phyloP scores from a whole-genome alignment of 2,888 invertebrate genomes.

The Hololepta plana region DNA sequence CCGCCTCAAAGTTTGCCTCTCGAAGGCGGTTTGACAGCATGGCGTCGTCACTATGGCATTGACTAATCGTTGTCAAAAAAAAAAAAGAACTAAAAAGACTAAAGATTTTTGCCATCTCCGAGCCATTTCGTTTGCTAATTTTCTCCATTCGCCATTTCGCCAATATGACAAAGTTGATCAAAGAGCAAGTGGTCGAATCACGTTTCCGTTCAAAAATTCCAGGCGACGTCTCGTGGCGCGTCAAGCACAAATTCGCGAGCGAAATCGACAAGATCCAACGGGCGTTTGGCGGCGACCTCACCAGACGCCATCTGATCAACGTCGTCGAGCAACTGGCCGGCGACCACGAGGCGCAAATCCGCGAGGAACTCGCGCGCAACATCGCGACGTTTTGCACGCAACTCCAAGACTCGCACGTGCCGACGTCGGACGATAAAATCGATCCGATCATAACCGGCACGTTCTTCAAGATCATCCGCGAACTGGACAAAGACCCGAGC shows the following conservation, averaged over 20 bases:
- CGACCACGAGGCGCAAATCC: conserved; percentile 18
- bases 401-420: conserved; percentile 15
- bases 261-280: conserved; percentile 16
- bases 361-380: conserved; percentile 16
- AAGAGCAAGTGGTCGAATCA: too few relatives aligned
- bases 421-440: conserved; percentile 9
- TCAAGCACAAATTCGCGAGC: conserved; percentile 17
- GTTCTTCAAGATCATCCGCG: conserved; percentile 16
- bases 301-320: conserved; percentile 15
- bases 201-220: too few relatives aligned
- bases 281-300: conserved; percentile 12
- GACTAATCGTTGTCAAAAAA: too few relatives aligned
- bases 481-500: conserved; percentile 14
- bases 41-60: too few relatives aligned
- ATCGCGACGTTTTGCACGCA: conserved; percentile 15
- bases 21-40: too few relatives aligned
- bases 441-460: conserved; percentile 18
- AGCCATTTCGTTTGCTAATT: too few relatives aligned
- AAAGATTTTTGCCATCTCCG: too few relatives aligned
- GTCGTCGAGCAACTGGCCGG: conserved; percentile 17
- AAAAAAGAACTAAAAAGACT: too few relatives aligned
- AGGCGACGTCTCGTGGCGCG: conserved; percentile 20
- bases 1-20: too few relatives aligned
- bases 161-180: too few relatives aligned
- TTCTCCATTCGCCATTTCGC: too few relatives aligned